Conservation (phyloP, 1,140 invertebrate species). For the Ceratoteleas bidentatus region DNA sequence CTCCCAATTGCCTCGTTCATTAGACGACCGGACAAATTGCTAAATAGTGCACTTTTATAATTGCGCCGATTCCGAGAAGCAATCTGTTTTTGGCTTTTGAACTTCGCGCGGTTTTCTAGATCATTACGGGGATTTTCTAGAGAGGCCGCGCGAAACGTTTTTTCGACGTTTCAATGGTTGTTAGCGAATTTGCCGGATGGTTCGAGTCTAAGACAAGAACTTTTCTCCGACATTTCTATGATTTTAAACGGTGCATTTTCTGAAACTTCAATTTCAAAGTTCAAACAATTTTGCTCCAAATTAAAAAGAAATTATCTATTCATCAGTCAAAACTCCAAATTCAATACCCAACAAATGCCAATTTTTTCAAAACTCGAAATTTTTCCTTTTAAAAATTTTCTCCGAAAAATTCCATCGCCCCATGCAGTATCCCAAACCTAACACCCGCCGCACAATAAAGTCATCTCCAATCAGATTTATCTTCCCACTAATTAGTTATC, state of each 20-base stretch:
- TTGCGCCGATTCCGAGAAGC: slow-evolving; percentile 7
- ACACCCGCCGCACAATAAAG: slow-evolving; percentile 15
- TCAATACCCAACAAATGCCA: no score
- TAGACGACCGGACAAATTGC: slow-evolving; percentile 22
- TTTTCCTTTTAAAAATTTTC: background rate
- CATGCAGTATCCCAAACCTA: background rate
- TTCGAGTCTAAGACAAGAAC: no score
- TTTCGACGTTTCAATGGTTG: background rate
- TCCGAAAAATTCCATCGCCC: no score
- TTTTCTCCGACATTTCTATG: no score
- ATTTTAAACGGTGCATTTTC: no score
- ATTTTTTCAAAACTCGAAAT: no score
- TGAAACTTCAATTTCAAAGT: background rate
- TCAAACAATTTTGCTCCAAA: background rate
- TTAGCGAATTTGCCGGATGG: background rate
- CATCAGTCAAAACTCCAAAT: no score
- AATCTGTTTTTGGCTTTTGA: slow-evolving; percentile 19
- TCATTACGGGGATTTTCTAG: background rate
- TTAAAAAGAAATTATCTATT: no score
- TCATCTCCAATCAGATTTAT: slow-evolving; percentile 44
- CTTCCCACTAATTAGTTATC: slow-evolving; percentile 51
- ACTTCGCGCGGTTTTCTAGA: slow-evolving; percentile 1
- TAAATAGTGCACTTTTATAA: slow-evolving; percentile 19
- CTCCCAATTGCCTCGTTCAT: slow-evolving; percentile 24
- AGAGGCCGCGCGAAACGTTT: no score